phyloP scores from a whole-genome alignment of 2,113 vertebrate genomes.

The Stegastes partitus region DNA sequence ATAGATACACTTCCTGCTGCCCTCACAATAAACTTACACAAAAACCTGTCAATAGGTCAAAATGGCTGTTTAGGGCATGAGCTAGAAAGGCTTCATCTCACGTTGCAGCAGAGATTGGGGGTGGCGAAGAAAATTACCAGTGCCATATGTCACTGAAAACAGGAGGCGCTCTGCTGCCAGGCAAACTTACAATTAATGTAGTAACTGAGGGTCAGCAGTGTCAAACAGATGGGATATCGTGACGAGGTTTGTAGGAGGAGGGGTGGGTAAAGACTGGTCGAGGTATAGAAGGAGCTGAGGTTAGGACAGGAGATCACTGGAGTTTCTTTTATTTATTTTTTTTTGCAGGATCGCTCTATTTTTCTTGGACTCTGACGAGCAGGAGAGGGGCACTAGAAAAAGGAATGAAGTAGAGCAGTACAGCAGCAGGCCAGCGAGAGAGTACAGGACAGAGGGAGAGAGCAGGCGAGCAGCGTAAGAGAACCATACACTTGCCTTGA shows the following conservation, averaged over 20 bases:
- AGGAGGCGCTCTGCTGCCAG: conserved; percentile 36
- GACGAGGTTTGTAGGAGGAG: conserved; percentile 23
- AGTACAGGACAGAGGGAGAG: conserved; percentile 52
- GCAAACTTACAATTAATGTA: conserved; percentile 51
- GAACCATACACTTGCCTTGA: conserved; percentile 94
- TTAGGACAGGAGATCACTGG: not conserved
- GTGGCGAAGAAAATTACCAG: conserved; percentile 31
- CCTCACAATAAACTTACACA: conserved; percentile 19
- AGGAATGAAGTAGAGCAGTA: conserved; percentile 76
- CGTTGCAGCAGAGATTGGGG: conserved; percentile 24
- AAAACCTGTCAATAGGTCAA: conserved; percentile 39
- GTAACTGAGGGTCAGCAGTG: conserved; percentile 23
- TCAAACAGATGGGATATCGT: conserved; percentile 50
- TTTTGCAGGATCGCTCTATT: conserved; percentile 19
- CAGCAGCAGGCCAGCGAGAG: conserved; percentile 78
- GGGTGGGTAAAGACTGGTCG: not conserved
- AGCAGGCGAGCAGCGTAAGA: conserved; percentile 85
- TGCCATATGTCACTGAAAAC: conserved; percentile 43
- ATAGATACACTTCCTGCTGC: not conserved
- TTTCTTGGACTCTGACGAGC: conserved; percentile 43
- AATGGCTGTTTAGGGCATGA: conserved; percentile 8
- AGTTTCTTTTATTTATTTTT: not conserved
- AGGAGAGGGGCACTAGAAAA: conserved; percentile 83
- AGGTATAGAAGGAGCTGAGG: not conserved
- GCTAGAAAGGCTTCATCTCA: conserved; percentile 24